A percentile compares a stretch with the other conserved stretches of the same genome.
phyloP scores from a whole-genome alignment of 2,888 invertebrate genomes.

The Lottia gigantea region DNA sequence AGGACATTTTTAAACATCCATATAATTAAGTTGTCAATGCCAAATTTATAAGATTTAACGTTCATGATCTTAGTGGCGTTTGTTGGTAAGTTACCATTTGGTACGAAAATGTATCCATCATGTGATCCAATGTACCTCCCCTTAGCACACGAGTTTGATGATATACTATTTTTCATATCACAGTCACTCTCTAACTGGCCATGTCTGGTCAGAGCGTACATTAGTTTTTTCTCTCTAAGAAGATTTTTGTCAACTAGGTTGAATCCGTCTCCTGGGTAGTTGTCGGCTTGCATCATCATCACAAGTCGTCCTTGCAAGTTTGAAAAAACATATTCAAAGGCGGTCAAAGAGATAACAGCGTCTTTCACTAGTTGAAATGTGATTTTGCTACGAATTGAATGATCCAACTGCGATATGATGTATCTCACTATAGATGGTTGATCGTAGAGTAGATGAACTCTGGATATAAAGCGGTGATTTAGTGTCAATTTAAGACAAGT shows the following conservation, averaged over 20 bases:
- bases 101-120: conserved; percentile 21
- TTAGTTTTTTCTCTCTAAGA: neutral
- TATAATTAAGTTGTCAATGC: conserved; percentile 17
- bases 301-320: conserved; percentile 15
- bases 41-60: neutral
- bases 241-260: neutral
- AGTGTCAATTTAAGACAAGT: conserved; percentile 9
- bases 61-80: neutral
- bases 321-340: conserved; percentile 17
- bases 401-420: neutral
- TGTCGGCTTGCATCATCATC: conserved; percentile 20
- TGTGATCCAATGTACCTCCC: conserved; percentile 15
- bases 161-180: conserved; percentile 16
- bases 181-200: conserved; percentile 16
- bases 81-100: neutral
- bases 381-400: neutral
- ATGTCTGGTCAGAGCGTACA: conserved; percentile 21
- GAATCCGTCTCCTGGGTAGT: conserved; percentile 19
- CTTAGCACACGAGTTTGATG: neutral
- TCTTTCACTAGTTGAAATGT: conserved; percentile 12
- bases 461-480: conserved; percentile 11
- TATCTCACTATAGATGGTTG: neutral
- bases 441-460: conserved; percentile 17
- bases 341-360: neutral
- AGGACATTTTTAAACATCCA: conserved; percentile 16